Conservation (phyloP, 2,113 vertebrate species). For the Pelmatolapia mariae region DNA sequence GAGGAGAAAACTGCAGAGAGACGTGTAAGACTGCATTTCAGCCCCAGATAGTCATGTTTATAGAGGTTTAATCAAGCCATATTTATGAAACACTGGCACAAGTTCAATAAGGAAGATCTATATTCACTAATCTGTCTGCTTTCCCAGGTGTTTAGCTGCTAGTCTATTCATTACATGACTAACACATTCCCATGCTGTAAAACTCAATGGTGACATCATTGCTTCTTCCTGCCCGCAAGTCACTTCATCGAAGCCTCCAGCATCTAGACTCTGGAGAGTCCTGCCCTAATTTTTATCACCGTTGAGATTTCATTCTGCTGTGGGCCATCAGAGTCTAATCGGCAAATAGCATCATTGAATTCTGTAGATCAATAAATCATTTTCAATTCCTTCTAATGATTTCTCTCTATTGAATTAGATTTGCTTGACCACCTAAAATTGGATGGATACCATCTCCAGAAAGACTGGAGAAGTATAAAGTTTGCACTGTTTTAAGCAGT, state of each 20-base stretch:
- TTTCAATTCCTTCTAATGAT: background rate
- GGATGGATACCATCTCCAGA: background rate
- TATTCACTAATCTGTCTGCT: background rate
- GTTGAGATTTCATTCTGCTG: background rate
- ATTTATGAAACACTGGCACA: background rate
- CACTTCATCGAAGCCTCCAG: background rate
- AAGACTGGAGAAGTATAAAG: background rate
- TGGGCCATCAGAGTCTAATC: background rate
- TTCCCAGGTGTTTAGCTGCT: background rate
- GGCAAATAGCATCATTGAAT: rapidly evolving
- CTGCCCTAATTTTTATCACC: background rate
- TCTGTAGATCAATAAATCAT: background rate
- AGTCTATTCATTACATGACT: background rate
- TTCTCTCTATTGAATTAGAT: background rate
- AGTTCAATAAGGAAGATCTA: background rate
- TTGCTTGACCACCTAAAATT: background rate
- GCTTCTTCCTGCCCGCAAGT: background rate
- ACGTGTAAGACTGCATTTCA: background rate
- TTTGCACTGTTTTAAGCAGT: background rate
- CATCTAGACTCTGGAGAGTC: background rate
- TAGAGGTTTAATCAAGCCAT: background rate
- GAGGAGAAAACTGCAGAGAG: background rate
- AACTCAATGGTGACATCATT: background rate
- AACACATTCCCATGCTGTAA: background rate
- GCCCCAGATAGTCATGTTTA: rapidly evolving